A percentile compares a stretch with the other conserved stretches of the same genome.
phyloP scores from a whole-genome alignment of 1,140 invertebrate genomes.

The Drosophila rufa region DNA sequence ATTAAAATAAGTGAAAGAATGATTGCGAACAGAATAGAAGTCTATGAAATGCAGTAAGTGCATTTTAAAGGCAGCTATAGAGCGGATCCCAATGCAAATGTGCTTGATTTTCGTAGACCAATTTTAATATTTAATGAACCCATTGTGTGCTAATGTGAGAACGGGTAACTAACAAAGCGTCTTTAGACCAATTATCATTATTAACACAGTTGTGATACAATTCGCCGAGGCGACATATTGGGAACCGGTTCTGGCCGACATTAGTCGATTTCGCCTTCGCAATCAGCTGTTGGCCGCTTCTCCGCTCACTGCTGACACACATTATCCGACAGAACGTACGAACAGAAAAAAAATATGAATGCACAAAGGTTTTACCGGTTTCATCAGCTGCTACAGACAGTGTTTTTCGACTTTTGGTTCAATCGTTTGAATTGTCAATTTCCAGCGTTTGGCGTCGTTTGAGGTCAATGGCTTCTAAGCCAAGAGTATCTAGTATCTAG shows the following conservation, averaged over 20 bases:
- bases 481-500: conserved; percentile 21
- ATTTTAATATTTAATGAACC: conserved; percentile 20
- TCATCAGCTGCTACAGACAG: conserved; percentile 28
- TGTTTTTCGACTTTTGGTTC: conserved; percentile 2
- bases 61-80: neutral
- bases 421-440: conserved; percentile 1
- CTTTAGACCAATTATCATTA: conserved; percentile 40
- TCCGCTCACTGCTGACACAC: conserved; percentile 37
- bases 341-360: conserved; percentile 34
- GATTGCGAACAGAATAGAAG: neutral
- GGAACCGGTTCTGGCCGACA: conserved; percentile 17
- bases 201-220: conserved; percentile 33
- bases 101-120: conserved; percentile 2
- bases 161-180: conserved; percentile 18
- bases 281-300: conserved; percentile 36
- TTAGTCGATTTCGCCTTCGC: conserved; percentile 4
- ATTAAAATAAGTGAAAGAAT: too few species aligned
- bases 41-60: too few species aligned
- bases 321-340: conserved; percentile 32
- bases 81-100: neutral
- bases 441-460: conserved; percentile 1
- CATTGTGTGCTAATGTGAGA: conserved; percentile 21
- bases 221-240: conserved; percentile 1
- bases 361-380: conserved; percentile 43
- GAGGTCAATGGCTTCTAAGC: conserved; percentile 34